Conservation (phyloP, 2,888 invertebrate genomes). For the Penaeus monodon region DNA sequence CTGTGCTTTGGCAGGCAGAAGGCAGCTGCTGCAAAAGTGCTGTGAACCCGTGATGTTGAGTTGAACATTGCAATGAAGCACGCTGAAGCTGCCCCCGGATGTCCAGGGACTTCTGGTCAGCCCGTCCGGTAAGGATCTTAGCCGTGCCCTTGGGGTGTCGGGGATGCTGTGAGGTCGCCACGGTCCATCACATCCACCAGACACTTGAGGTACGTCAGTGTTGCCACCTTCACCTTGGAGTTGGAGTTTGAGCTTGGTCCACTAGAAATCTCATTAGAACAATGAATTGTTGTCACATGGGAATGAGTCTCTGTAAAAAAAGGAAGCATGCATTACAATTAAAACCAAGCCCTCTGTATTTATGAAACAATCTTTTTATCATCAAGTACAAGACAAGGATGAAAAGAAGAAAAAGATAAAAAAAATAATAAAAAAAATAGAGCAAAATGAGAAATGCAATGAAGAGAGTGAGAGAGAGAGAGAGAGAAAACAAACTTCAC, state of each 20-base stretch:
- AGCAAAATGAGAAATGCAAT: no score
- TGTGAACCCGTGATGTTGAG: slow-evolving; percentile 88
- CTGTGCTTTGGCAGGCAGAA: slow-evolving; percentile 66
- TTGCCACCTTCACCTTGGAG: slow-evolving; percentile 73
- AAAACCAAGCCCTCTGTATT: slow-evolving; percentile 30
- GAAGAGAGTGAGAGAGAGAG: background rate
- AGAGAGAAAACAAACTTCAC: slow-evolving; percentile 1
- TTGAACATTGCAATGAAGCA: slow-evolving; percentile 88
- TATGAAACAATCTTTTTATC: background rate
- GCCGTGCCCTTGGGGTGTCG: slow-evolving; percentile 73
- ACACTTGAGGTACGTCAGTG: slow-evolving; percentile 70
- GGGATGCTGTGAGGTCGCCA: slow-evolving; percentile 65
- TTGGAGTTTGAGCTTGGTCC: slow-evolving; percentile 93
- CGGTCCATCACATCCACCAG: slow-evolving; percentile 65
- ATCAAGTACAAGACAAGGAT: background rate
- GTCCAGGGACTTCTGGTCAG: slow-evolving; percentile 78
- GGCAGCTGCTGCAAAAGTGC: slow-evolving; percentile 74
- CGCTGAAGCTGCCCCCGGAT: slow-evolving; percentile 77
- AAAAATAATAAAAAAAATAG: no score
- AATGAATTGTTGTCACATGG: slow-evolving; percentile 76
- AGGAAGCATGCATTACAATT: slow-evolving; percentile 27
- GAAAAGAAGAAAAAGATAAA: no score
- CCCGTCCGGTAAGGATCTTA: slow-evolving; percentile 80
- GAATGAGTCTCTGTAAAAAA: slow-evolving; percentile 74
- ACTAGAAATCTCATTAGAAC: slow-evolving; percentile 81